Evolutionary conservation across 2,797 vertebrate species (phyloP).

Genomic region (Poecilia velifera): DNA sequence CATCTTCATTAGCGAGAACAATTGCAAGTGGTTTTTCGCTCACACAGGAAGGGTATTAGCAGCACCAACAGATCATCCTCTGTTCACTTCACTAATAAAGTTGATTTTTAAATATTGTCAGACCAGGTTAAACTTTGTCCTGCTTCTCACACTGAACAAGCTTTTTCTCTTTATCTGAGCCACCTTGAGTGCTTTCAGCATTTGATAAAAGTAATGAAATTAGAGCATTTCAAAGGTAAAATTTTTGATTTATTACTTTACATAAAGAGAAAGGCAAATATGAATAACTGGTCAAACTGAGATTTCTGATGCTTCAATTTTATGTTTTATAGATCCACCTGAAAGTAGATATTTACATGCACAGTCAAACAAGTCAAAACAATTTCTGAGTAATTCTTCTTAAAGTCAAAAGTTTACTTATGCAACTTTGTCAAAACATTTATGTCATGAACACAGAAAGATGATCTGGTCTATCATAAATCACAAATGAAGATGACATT

Average conservation of each 20-base stretch:
- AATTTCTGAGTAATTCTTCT: background rate
- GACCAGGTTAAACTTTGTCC: constrained; percentile 66
- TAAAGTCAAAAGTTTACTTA: background rate
- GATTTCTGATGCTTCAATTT: background rate
- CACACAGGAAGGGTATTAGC: constrained; percentile 80
- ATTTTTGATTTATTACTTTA: background rate
- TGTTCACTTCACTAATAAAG: constrained; percentile 76
- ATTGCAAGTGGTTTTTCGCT: constrained; percentile 81
- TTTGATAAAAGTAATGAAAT: background rate
- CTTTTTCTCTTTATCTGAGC: constrained; percentile 32
- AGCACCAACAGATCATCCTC: constrained; percentile 76
- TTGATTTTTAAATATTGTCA: constrained; percentile 77
- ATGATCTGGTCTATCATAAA: no score
- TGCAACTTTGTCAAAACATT: background rate
- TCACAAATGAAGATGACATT: background rate
- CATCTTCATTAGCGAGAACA: constrained; percentile 92
- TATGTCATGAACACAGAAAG: background rate
- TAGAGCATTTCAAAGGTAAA: background rate
- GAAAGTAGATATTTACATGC: background rate
- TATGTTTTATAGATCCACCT: background rate
- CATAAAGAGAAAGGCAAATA: background rate
- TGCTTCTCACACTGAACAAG: constrained; percentile 35
- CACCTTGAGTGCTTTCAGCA: constrained; percentile 16
- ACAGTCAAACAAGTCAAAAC: background rate
- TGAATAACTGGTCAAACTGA: background rate